Evolutionary conservation across 2,888 invertebrate genomes (phyloP).

Genomic region (Diloba caeruleocephala): DNA sequence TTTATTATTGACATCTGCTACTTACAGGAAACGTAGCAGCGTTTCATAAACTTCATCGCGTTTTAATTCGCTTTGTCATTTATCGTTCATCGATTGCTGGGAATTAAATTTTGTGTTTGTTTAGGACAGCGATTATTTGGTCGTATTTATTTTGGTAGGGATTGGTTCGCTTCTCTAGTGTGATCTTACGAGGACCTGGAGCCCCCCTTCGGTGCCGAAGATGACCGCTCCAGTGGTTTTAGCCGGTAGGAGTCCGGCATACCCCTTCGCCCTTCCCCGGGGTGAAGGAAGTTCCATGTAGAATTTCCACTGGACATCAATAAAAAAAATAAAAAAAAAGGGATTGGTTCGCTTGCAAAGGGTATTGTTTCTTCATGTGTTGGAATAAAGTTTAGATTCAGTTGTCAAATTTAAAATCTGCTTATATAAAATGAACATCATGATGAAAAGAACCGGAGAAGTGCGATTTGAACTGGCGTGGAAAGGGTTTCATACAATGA

Average conservation of each 20-base stretch:
- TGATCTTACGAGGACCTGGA: no score
- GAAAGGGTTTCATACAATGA: no score
- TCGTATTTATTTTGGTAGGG: conserved; percentile 27
- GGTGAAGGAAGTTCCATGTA: no score
- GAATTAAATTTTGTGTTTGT: conserved; percentile 44
- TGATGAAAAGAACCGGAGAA: no score
- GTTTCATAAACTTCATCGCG: conserved; percentile 73
- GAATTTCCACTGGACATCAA: no score
- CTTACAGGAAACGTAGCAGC: conserved; percentile 78
- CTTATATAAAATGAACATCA: neutral
- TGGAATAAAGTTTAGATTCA: conserved; percentile 23
- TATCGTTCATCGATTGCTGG: conserved; percentile 53
- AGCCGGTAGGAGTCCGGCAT: no score
- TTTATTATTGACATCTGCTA: conserved; percentile 86
- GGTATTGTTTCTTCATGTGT: conserved; percentile 34
- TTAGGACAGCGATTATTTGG: conserved; percentile 32
- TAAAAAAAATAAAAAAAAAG: no score
- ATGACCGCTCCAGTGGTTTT: no score
- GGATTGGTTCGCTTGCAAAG: conserved; percentile 18
- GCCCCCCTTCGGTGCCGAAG: no score
- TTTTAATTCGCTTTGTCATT: conserved; percentile 70
- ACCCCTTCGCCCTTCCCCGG: no score
- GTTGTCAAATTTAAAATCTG: conserved; percentile 2
- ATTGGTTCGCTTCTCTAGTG: conserved; percentile 18
- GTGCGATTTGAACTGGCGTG: no score